Evolutionary conservation across 2,888 invertebrate genomes (phyloP).

Genomic region (Diabrotica balteata): DNA sequence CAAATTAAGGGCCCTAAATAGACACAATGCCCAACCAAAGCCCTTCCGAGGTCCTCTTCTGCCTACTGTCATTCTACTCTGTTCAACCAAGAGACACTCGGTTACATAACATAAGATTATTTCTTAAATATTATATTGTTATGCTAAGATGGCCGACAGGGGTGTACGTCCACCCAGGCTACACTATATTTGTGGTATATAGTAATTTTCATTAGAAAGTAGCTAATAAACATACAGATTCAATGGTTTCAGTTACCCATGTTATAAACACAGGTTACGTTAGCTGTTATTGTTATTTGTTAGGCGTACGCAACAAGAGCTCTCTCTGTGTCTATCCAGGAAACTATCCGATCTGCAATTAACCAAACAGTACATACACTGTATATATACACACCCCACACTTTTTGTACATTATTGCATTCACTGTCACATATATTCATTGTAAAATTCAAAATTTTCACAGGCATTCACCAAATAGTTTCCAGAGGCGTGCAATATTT

Average conservation of each 20-base stretch:
- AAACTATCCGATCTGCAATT: slow-evolving; percentile 38
- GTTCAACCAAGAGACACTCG: slow-evolving; percentile 63
- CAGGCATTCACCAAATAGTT: slow-evolving; percentile 44
- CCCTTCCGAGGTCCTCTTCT: slow-evolving; percentile 56
- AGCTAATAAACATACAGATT: slow-evolving; percentile 62
- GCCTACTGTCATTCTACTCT: slow-evolving; percentile 54
- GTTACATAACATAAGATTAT: slow-evolving; percentile 62
- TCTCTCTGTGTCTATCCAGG: slow-evolving; percentile 37
- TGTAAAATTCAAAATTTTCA: slow-evolving; percentile 46
- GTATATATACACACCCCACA: slow-evolving; percentile 50
- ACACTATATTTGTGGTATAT: slow-evolving; percentile 63
- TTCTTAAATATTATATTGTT: slow-evolving; percentile 64
- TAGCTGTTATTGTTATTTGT: slow-evolving; percentile 63
- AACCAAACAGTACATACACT: slow-evolving; percentile 43
- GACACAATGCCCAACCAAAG: slow-evolving; percentile 77
- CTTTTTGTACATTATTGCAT: slow-evolving; percentile 45
- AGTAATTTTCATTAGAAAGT: slow-evolving; percentile 63
- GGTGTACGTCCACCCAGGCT: slow-evolving; percentile 51
- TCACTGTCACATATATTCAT: slow-evolving; percentile 37
- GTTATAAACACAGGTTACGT: slow-evolving; percentile 59
- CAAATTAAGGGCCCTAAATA: slow-evolving; percentile 87
- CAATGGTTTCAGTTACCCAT: slow-evolving; percentile 62
- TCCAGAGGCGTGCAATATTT: slow-evolving; percentile 52
- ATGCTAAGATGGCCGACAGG: slow-evolving; percentile 60
- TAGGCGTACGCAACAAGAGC: slow-evolving; percentile 46